These are phyloP conservation scores for Procavia capensis DNA, from an alignment of 2,113 vertebrate species.

Conservation along the genomic window DNA sequence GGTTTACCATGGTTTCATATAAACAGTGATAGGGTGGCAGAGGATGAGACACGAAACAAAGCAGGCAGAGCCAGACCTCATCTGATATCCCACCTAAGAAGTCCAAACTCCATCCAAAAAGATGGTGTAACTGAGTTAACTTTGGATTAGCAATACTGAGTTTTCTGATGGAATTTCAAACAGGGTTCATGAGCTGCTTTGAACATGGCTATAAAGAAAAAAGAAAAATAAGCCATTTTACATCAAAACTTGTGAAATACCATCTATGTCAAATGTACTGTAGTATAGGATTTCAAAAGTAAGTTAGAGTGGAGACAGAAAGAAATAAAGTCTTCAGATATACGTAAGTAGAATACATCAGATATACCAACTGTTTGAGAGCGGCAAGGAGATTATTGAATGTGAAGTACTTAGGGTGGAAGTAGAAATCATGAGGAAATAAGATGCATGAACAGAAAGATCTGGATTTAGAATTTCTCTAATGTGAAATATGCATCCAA, in stretches of 20 bases:
- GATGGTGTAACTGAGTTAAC: neutral
- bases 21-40: neutral
- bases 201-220: neutral
- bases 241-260: neutral
- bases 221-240: conserved; percentile 6
- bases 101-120: neutral
- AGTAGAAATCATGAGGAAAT: neutral
- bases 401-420: neutral
- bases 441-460: neutral
- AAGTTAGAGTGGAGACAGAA: neutral
- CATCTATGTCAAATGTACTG: neutral
- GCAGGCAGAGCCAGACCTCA: neutral
- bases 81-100: neutral
- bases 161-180: neutral
- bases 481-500: neutral
- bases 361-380: neutral
- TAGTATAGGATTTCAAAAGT: neutral
- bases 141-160: neutral
- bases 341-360: neutral
- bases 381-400: neutral
- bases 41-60: neutral
- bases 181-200: neutral
- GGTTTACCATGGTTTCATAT: neutral
- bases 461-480: neutral
- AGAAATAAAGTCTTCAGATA: conserved; percentile 13